Conservation (phyloP, 2,797 vertebrate species). For the Cyclura pinguis region DNA sequence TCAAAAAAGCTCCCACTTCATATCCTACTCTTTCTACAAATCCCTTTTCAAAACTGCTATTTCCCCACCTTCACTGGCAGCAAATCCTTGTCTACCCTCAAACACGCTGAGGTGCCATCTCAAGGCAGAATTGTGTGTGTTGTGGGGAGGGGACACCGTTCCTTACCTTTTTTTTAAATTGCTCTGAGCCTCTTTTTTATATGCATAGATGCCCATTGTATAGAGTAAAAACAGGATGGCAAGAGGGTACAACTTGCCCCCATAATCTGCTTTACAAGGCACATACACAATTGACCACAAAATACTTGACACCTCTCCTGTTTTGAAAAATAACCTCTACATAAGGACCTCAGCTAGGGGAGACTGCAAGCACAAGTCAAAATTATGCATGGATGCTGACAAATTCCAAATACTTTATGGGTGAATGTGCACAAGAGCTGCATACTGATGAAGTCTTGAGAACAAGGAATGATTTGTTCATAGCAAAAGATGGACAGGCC, state of each 20-base stretch:
- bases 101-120: no score
- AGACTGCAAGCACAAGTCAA: background rate
- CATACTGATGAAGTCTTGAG: background rate
- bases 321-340: background rate
- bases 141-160: background rate
- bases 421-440: slow-evolving; percentile 5
- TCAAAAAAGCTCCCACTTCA: background rate
- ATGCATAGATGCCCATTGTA: no score
- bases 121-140: background rate
- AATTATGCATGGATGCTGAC: background rate
- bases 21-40: background rate
- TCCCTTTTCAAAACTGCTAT: background rate
- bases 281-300: background rate
- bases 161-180: no score
- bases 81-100: background rate
- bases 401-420: slow-evolving; percentile 2
- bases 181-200: background rate
- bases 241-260: background rate
- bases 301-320: background rate
- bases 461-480: background rate
- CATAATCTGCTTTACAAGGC: background rate
- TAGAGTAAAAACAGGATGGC: background rate
- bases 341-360: background rate
- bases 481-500: background rate
- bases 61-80: background rate